Evolutionary conservation across 2,797 vertebrate genomes (phyloP).

Genomic region (Pangasius mekongensis): DNA sequence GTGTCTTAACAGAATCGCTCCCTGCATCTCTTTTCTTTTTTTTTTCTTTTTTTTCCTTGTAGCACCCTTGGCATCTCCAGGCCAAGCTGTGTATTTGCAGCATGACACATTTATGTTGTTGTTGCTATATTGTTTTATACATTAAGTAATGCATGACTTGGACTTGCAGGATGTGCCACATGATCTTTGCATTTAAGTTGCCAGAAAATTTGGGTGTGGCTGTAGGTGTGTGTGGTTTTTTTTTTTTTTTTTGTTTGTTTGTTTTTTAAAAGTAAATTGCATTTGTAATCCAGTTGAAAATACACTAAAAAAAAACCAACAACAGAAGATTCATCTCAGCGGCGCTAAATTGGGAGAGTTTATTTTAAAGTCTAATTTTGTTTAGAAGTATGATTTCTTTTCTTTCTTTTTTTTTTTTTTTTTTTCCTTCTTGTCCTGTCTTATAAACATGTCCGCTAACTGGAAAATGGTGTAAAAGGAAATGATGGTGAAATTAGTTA

Average conservation of each 20-base stretch:
- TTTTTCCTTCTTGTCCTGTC: slow-evolving; percentile 5
- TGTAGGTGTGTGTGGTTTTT: slow-evolving; percentile 27
- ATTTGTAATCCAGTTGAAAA: slow-evolving; percentile 23
- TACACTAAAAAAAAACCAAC: slow-evolving; percentile 25
- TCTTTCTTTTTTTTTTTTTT: slow-evolving; percentile 39
- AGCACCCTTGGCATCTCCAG: slow-evolving; percentile 14
- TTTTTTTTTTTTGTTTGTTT: background rate
- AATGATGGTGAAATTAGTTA: slow-evolving; percentile 66
- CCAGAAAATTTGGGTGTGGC: slow-evolving; percentile 28
- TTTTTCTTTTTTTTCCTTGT: background rate
- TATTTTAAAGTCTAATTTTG: slow-evolving; percentile 29
- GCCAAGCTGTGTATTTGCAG: slow-evolving; percentile 55
- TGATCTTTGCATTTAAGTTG: slow-evolving; percentile 38
- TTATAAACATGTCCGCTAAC: slow-evolving; percentile 64
- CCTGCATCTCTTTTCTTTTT: background rate
- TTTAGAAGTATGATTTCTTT: slow-evolving; percentile 3
- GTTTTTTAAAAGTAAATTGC: background rate
- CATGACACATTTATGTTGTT: slow-evolving; percentile 70
- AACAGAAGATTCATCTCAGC: slow-evolving; percentile 6
- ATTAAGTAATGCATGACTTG: slow-evolving; percentile 73
- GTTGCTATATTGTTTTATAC: slow-evolving; percentile 54
- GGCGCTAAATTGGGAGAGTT: slow-evolving; percentile 48
- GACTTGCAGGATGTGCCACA: slow-evolving; percentile 61
- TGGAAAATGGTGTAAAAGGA: slow-evolving; percentile 71
- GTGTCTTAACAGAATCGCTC: slow-evolving; percentile 50